Percentiles rank a stretch among this genome's conserved stretches.
Evolutionary conservation across 2,888 invertebrate genomes (phyloP).

Genomic region (Geotrupes spiniger): DNA sequence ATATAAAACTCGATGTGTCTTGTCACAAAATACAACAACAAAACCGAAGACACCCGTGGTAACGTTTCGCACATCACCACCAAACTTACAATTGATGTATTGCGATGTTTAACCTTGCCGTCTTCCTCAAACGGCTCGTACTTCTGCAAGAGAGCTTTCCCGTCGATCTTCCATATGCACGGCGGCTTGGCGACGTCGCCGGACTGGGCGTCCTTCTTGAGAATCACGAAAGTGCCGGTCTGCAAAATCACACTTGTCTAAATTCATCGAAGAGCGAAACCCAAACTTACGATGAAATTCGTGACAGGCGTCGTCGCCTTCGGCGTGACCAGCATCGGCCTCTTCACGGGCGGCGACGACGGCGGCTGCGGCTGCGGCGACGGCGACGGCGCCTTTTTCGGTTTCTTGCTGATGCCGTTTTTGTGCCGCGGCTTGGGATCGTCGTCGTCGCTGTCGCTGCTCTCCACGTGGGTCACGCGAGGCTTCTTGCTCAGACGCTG

Average conservation of each 20-base stretch:
- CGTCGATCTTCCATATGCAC: conserved; percentile 49
- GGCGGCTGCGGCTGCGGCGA: background rate
- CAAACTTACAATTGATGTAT: conserved; percentile 48
- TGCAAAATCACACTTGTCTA: too few species aligned
- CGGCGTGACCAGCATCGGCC: background rate
- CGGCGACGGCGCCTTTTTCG: conserved; percentile 9
- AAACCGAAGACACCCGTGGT: too few species aligned
- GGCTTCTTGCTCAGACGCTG: conserved; percentile 41
- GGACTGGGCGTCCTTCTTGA: conserved; percentile 46
- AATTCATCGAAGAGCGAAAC: too few species aligned
- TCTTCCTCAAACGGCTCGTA: conserved; percentile 49
- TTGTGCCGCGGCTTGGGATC: conserved; percentile 23
- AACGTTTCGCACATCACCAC: background rate
- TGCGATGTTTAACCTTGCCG: conserved; percentile 44
- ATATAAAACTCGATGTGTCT: too few species aligned
- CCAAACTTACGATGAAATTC: background rate
- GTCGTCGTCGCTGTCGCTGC: conserved; percentile 31
- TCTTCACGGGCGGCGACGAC: conserved; percentile 4
- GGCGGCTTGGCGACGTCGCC: conserved; percentile 45
- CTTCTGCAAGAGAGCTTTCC: conserved; percentile 52
- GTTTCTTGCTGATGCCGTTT: conserved; percentile 33
- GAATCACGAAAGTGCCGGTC: conserved; percentile 48
- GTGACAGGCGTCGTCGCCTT: background rate
- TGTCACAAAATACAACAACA: background rate
- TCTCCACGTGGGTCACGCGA: conserved; percentile 32